phyloP scores from a whole-genome alignment of 2,113 vertebrate genomes.

The Sinosuthora webbiana region DNA sequence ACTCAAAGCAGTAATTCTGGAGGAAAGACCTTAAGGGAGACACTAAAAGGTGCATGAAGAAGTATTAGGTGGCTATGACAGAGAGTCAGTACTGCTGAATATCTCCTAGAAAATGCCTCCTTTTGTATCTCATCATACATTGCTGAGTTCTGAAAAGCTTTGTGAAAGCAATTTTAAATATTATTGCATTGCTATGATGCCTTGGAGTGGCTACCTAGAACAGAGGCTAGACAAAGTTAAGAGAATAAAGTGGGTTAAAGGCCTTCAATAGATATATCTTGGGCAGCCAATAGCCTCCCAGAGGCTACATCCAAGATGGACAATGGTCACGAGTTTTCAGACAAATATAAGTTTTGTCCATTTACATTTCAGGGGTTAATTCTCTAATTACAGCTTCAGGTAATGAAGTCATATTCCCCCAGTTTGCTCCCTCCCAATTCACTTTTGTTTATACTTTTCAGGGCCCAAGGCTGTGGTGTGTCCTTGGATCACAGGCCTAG shows the following conservation, averaged over 20 bases:
- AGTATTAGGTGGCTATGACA: not conserved
- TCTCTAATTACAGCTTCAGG: not conserved
- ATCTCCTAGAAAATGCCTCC: not conserved
- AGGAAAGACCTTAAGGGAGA: not conserved
- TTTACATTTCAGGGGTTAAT: not conserved
- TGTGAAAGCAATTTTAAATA: not conserved
- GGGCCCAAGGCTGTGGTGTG: not conserved
- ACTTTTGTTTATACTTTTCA: not conserved
- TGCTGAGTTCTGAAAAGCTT: not conserved
- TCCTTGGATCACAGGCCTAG: not conserved
- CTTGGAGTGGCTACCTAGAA: not conserved
- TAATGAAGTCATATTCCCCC: not conserved
- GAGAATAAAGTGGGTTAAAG: not conserved
- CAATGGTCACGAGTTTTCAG: not conserved
- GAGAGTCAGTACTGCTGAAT: not conserved
- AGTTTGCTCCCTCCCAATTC: too few species aligned
- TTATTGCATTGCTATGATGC: not conserved
- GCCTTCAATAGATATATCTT: not conserved
- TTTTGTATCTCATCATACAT: not conserved
- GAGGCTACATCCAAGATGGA: not conserved
- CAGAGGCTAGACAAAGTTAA: not conserved
- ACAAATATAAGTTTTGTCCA: not conserved
- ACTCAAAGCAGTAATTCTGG: not conserved
- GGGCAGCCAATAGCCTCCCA: not conserved
- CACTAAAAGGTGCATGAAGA: not conserved